phyloP scores from a whole-genome alignment of 2,797 vertebrate species.

The Pelobates cultripes region DNA sequence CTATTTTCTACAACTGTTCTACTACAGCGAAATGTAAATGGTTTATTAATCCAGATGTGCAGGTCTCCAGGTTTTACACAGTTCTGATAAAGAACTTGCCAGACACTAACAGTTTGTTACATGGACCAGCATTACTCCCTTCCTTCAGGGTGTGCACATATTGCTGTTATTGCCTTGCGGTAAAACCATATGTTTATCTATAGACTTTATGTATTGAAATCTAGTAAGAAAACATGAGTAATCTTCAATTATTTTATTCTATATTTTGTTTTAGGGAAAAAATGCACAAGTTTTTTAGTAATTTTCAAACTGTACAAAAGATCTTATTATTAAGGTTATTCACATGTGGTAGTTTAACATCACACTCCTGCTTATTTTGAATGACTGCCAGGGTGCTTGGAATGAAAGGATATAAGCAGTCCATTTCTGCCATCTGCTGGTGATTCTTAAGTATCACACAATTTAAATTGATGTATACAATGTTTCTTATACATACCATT shows the following conservation, averaged over 20 bases:
- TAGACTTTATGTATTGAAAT: not conserved
- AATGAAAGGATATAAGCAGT: constrained; percentile 32
- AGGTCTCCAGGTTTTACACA: not conserved
- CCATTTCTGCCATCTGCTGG: constrained; percentile 71
- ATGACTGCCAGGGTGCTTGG: too few species aligned
- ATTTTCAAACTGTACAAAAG: not conserved
- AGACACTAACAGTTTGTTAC: not conserved
- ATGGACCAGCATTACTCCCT: not conserved
- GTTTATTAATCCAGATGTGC: not conserved
- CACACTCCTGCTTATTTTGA: constrained; percentile 4
- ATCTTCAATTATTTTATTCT: not conserved
- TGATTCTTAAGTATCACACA: not conserved
- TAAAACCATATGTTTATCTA: not conserved
- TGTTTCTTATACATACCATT: not conserved
- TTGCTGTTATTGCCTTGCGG: constrained; percentile 3
- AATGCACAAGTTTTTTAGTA: not conserved
- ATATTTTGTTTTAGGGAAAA: not conserved
- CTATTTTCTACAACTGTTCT: not conserved
- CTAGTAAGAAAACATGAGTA: too few species aligned
- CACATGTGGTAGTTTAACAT: constrained; percentile 9
- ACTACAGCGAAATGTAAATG: too few species aligned
- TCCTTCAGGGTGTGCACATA: not conserved
- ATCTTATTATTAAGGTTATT: not conserved
- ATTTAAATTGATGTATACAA: not conserved
- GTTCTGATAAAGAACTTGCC: not conserved